Evolutionary conservation across 2,113 vertebrate genomes (phyloP), one percentile per base, ranked within the genome.

Genomic region (Chrysemys picta): DNA sequence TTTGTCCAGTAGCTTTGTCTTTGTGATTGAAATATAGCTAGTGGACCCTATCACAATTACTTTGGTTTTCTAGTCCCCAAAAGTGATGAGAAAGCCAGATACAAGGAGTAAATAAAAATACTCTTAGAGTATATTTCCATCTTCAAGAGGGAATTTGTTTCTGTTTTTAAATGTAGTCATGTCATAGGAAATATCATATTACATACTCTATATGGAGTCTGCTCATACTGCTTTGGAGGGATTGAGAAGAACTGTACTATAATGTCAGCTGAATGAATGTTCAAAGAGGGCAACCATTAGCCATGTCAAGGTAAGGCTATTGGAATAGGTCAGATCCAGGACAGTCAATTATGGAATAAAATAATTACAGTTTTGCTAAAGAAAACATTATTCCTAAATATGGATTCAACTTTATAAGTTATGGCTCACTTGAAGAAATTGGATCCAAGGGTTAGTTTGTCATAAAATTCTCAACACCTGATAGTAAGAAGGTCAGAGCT

Each of bases 211-310:
- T 56, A 78, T 80, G 35, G 65, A 14, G 2, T 84, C 14, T 72
- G 2, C 84, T 84, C 42, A 45, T 76, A 59, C 86, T 89, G n/a
- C n/a, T 94, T 79, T 29, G 42, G 42, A 76, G 42, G 72, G 22
- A 45, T 45, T 42, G 72, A 84, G 91, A 87, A 21, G 22, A 86
- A 92, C 89, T 1, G 59, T 54, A 92, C 47, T 4, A 8, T 45
- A 94, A 81, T 92, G 52, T 89, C 93, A 93, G 38, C 84, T 24
- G 31, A 86, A 78, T 88, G n/a, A 45, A 76, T 38, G 17, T 47
- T 27, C 24, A 92, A 85, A 87, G 90, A 85, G 27, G 3, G 4
- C 19, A 89, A 42, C 89, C 17, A 13, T 56, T 93, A 85, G 79
- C 24, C 21, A 19, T 57, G 81, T 82, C 78, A 90, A 76, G 75